These are phyloP conservation scores for Arothron firmamentum DNA, from an alignment of 2,113 vertebrate species.

Conservation along the genomic window DNA sequence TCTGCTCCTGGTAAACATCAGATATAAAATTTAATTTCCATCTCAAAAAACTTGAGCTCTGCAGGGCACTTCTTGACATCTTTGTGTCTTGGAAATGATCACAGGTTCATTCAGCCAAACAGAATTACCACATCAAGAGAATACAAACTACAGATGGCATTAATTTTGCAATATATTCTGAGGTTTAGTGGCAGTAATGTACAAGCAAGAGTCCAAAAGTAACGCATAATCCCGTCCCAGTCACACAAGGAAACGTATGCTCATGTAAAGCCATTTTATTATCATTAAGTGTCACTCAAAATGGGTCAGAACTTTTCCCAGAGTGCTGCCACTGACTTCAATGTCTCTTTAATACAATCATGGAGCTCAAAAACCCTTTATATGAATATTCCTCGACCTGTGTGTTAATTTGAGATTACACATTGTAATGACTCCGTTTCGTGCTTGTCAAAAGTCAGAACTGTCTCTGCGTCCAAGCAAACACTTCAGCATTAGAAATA, in stretches of 20 bases:
- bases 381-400: constrained; percentile 2
- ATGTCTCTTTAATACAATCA: constrained; percentile 30
- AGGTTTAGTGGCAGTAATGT: constrained; percentile 37
- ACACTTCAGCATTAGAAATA: too few relatives aligned
- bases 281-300: constrained; percentile 58
- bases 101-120: constrained; percentile 28
- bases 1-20: constrained; percentile 36
- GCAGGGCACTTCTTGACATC: constrained; percentile 15
- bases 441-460: constrained; percentile 19
- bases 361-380: constrained; percentile 11
- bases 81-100: constrained; percentile 39
- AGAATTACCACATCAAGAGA: constrained; percentile 58
- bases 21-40: constrained; percentile 27
- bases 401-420: background rate
- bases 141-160: constrained; percentile 27
- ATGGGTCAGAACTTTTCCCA: constrained; percentile 41
- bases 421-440: constrained; percentile 12
- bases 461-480: background rate
- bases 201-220: constrained; percentile 22
- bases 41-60: constrained; percentile 34
- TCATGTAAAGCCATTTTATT: constrained; percentile 53
- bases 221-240: constrained; percentile 31
- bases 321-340: constrained; percentile 22
- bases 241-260: constrained; percentile 31
- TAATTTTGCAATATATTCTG: constrained; percentile 33